Evolutionary conservation across 2,888 invertebrate genomes (phyloP).

Genomic region (Meiosimyza platycephala): DNA sequence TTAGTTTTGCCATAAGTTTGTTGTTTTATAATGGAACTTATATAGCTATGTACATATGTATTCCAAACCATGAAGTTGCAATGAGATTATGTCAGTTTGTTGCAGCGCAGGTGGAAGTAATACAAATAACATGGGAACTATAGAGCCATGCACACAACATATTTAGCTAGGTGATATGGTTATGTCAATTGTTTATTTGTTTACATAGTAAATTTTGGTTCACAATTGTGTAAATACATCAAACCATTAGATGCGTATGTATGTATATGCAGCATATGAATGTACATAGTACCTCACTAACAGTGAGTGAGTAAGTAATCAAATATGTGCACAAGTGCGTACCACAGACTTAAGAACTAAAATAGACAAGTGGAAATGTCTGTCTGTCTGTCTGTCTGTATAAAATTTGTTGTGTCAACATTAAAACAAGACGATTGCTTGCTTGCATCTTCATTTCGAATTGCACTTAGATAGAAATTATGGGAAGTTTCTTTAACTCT

Average conservation of each 20-base stretch:
- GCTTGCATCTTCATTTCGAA: slow-evolving; percentile 11
- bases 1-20: neutral
- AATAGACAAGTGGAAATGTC: neutral
- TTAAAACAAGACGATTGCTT: slow-evolving; percentile 17
- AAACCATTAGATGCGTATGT: neutral
- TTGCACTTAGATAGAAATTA: neutral
- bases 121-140: neutral
- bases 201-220: slow-evolving; percentile 17
- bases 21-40: neutral
- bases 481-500: slow-evolving; percentile 13
- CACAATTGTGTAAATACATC: slow-evolving; percentile 24
- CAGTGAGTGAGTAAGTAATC: slow-evolving; percentile 4
- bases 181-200: slow-evolving; percentile 12
- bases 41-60: no score
- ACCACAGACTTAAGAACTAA: neutral
- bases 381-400: neutral
- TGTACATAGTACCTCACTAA: neutral
- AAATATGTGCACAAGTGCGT: slow-evolving; percentile 26
- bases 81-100: neutral
- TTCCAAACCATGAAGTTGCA: no score
- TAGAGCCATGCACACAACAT: slow-evolving; percentile 2
- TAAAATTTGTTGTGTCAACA: slow-evolving; percentile 15
- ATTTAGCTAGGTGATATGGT: neutral
- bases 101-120: neutral
- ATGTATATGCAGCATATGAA: no score